These are phyloP conservation scores for Sphaerophoria rueppellii DNA, from an alignment of 2,888 invertebrate species.

Conservation along the genomic window DNA sequence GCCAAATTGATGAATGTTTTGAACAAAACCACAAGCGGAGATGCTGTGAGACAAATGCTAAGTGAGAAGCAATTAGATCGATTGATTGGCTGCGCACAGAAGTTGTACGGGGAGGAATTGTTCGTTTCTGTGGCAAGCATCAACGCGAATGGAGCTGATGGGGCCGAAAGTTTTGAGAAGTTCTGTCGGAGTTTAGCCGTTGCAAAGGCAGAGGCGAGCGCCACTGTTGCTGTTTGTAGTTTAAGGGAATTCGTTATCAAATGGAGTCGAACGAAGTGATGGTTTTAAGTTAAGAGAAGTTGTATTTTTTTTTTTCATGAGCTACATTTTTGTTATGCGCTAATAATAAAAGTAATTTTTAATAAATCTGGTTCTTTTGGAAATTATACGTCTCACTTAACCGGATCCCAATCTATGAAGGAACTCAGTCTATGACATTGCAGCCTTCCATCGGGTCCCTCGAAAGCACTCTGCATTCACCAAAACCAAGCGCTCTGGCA, in stretches of 20 bases:
- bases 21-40: conserved; percentile 76
- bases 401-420: too few species aligned
- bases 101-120: conserved; percentile 77
- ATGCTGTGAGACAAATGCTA: conserved; percentile 75
- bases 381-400: too few species aligned
- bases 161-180: conserved; percentile 75
- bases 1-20: conserved; percentile 79
- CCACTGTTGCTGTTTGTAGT: conserved; percentile 63
- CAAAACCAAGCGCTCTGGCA: too few species aligned
- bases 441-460: too few species aligned
- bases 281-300: not conserved
- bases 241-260: conserved; percentile 74
- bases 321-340: conserved; percentile 7
- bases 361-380: too few species aligned
- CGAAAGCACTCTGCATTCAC: too few species aligned
- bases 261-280: conserved; percentile 60
- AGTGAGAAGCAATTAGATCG: conserved; percentile 75
- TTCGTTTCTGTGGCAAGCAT: conserved; percentile 76
- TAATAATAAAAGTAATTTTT: conserved; percentile 12
- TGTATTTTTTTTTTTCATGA: not conserved
- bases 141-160: conserved; percentile 77
- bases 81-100: conserved; percentile 78
- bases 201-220: conserved; percentile 44
- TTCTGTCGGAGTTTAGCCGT: conserved; percentile 76
- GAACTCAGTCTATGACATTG: too few species aligned